phyloP scores from a whole-genome alignment of 2,113 vertebrate species.

The Xenopus tropicalis region DNA sequence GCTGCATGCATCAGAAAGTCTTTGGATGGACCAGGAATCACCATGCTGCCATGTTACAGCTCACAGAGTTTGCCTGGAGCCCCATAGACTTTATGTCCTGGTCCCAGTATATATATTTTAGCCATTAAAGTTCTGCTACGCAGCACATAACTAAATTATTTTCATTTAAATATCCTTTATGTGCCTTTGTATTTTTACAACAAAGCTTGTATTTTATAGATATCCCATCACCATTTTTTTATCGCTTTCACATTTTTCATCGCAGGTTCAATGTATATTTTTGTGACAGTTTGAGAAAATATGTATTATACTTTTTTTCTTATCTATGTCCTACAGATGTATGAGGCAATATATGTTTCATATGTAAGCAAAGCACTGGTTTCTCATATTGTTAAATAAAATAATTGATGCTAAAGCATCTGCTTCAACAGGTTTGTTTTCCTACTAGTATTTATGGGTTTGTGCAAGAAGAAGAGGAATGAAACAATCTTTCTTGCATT shows the following conservation, averaged over 20 bases:
- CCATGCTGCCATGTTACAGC: neutral
- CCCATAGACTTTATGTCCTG: neutral
- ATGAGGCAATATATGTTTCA: slow-evolving; percentile 54
- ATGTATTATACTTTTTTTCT: slow-evolving; percentile 54
- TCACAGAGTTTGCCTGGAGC: neutral
- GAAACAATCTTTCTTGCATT: no score
- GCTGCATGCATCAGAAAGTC: slow-evolving; percentile 8
- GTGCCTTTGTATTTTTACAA: slow-evolving; percentile 67
- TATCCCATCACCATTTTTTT: slow-evolving; percentile 53
- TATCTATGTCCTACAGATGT: slow-evolving; percentile 53
- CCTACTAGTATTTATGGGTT: slow-evolving; percentile 49
- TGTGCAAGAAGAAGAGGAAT: no score
- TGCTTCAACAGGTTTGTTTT: slow-evolving; percentile 56
- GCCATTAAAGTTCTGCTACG: neutral
- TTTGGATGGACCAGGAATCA: neutral
- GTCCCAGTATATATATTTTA: neutral
- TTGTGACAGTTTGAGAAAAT: slow-evolving; percentile 57
- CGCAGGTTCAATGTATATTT: slow-evolving; percentile 59
- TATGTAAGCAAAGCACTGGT: slow-evolving; percentile 60
- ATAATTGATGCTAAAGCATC: slow-evolving; percentile 56
- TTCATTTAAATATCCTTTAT: slow-evolving; percentile 70
- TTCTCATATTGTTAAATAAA: slow-evolving; percentile 54
- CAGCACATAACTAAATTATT: slow-evolving; percentile 71
- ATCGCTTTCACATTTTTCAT: slow-evolving; percentile 57
- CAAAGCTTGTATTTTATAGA: slow-evolving; percentile 63